Base-by-base conservation (phyloP, 2,888 invertebrate species). In the Alviniconcha strummeri region DNA sequence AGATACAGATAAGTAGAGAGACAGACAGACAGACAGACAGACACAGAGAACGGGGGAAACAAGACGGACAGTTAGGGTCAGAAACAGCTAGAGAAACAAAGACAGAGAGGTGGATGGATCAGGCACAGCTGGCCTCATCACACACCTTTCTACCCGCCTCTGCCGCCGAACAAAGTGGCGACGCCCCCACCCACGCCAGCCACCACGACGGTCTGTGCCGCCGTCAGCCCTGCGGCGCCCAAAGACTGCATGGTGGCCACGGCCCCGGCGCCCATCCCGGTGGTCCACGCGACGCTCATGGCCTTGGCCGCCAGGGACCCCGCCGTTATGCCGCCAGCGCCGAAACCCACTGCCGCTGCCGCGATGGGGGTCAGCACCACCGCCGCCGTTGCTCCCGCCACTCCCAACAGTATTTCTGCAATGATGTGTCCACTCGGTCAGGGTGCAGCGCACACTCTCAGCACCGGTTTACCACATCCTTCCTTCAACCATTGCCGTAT, bases 381-480 rank as follows among this genome's bases (percentile, higher is more conserved):
- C 17, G 19, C 82, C 52, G 55, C 82, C 13, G 13, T 76, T 60
- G 17, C 82, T 11, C n/a, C 82, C 19, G 67, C 74, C 55, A 81
- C 60, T 36, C 1, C 0, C 36, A 36, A 36, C 36, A 36, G 36
- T 3, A 36, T 36, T 0, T 36, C 36, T 36, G 36, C 36, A 36
- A 36, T 36, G 36, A 36, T 36, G 36, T 36, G 36, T 36, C 36
- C 36, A 36, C 3, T 36, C 36, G 36, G 36, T 36, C 36, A 36
- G 36, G 36, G 36, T 36, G 0, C 36, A 36, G 36, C 36, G 36
- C 36, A 36, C 36, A 36, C 36, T 36, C 36, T 3, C 1, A 36
- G 36, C 36, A 36, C 36, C 3, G 36, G 36, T 36, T 36, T 36
- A 36, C 36, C 1, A 36, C 36, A 36, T 36, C 36, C 36, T 36